Base-by-base conservation (phyloP, 2,797 vertebrate genomes). In the Phylloscopus collybita region DNA sequence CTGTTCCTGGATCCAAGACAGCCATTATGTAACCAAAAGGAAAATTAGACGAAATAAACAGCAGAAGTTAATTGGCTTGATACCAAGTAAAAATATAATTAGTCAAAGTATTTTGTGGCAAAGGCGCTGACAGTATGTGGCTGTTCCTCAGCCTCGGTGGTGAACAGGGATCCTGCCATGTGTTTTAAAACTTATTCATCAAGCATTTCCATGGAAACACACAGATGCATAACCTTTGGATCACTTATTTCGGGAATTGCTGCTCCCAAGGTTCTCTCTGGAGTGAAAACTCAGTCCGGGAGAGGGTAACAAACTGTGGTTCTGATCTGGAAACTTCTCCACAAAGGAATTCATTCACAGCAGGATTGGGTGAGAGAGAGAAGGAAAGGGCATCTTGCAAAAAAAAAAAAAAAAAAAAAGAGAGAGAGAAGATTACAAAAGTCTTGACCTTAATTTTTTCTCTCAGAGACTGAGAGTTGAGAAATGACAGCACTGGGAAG, bases 201-300 rank as follows among this genome's bases (percentile, higher is more conserved):
- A 61, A 72, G 64, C 83, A 92, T 96, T 92, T 90, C 95, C 93
- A 95, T 95, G 93, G 92, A 93, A 96, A 95, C 93, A 76, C 60
- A 87, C 34, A 93, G 89, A 95, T 91, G 71, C 34, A 82, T 11
- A 80, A 42, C 62, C 70, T 59, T 84, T 85, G 83, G 74, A 92
- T 89, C 85, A 20, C 71, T 96, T 93, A 74, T 89, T 96, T 95
- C 5, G 11, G 80, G 56, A 92, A 79, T 40, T 94, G 73, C 50
- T 93, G 54, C 56, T 89, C 62, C 40, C 72, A 54, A 11, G n/a
- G 26, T 73, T 93, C 73, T 26, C 60, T 79, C 80, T 87, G 82
- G 71, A 81, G 49, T 13, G 3, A 81, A 72, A 90, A 23, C 38
- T 88, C 50, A 11, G 59, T 57, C 45, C 27, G 50, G 36, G 59